These are phyloP conservation scores for Rhyacophila evoluta DNA, from an alignment of 2,888 invertebrate genomes.

Conservation along the genomic window DNA sequence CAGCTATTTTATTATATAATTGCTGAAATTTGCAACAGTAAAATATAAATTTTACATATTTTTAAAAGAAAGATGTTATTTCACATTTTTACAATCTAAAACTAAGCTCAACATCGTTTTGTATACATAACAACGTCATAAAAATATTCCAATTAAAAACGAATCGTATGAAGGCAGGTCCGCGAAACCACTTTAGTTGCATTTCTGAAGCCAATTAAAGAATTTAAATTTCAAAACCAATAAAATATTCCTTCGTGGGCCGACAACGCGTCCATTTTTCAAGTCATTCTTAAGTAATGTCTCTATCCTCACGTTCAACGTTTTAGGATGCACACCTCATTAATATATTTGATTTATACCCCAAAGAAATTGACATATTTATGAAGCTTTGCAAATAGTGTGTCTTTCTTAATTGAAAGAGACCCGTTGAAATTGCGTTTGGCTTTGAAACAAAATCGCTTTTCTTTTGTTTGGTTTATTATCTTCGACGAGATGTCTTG, in stretches of 20 bases:
- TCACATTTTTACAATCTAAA: neutral
- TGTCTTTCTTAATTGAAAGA: slow-evolving; percentile 52
- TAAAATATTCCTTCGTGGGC: slow-evolving; percentile 47
- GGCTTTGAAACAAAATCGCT: neutral
- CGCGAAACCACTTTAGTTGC: slow-evolving; percentile 20
- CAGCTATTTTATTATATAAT: too few relatives aligned
- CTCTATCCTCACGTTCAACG: slow-evolving; percentile 41
- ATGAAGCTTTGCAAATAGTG: slow-evolving; percentile 47
- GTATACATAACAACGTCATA: slow-evolving; percentile 29
- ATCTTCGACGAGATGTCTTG: neutral
- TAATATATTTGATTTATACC: slow-evolving; percentile 46
- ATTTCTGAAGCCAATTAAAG: slow-evolving; percentile 51
- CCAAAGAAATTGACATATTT: slow-evolving; percentile 48
- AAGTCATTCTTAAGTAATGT: slow-evolving; percentile 48
- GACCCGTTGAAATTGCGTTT: slow-evolving; percentile 13
- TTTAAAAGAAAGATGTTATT: too few relatives aligned
- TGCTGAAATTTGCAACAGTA: too few relatives aligned
- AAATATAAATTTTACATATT: too few relatives aligned
- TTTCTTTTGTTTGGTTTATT: neutral
- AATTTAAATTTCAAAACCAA: slow-evolving; percentile 54
- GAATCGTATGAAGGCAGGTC: slow-evolving; percentile 7
- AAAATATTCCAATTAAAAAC: slow-evolving; percentile 31
- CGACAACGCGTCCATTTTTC: slow-evolving; percentile 43
- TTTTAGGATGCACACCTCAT: slow-evolving; percentile 37
- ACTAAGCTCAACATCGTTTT: neutral